These are phyloP conservation scores for Paraescarpia echinospica DNA, from an alignment of 1,140 invertebrate genomes.

Conservation along the genomic window DNA sequence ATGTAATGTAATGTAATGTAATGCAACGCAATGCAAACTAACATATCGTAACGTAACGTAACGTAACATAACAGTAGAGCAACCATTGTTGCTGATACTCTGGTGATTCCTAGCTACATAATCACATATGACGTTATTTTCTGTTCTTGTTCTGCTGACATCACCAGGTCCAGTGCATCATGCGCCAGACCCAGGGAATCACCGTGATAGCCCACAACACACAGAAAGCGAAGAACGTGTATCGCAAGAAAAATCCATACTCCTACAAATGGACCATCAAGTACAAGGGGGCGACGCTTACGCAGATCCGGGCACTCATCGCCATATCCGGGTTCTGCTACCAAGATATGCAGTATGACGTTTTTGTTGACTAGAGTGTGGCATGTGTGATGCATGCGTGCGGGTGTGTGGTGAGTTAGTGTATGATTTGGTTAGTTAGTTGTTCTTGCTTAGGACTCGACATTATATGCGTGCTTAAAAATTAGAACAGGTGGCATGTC, in stretches of 20 bases:
- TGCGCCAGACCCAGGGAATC: slow-evolving; percentile 21
- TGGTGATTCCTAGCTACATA: too few relatives aligned
- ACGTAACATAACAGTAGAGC: too few relatives aligned
- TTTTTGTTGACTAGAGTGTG: neutral
- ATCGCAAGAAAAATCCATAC: neutral
- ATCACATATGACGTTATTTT: too few relatives aligned
- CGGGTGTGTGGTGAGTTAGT: neutral
- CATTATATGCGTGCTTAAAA: neutral
- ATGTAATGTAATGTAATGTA: too few relatives aligned
- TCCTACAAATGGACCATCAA: slow-evolving; percentile 22
- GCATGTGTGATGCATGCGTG: too few relatives aligned
- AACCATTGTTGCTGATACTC: too few relatives aligned
- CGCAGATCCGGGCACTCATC: slow-evolving; percentile 35
- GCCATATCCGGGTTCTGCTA: slow-evolving; percentile 35
- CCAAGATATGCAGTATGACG: slow-evolving; percentile 29
- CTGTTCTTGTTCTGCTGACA: slow-evolving; percentile 30
- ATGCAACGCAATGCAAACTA: too few relatives aligned
- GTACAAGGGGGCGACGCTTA: slow-evolving; percentile 16
- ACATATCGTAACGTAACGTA: too few relatives aligned
- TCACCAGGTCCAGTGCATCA: slow-evolving; percentile 7
- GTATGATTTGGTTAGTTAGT: neutral
- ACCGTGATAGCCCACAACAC: slow-evolving; percentile 16
- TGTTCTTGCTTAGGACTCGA: neutral
- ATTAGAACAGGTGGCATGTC: too few relatives aligned
- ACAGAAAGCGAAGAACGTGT: neutral